Evolutionary conservation across 2,888 invertebrate genomes (phyloP), one percentile per base, ranked within the genome.

Genomic region (Empis stercorea): DNA sequence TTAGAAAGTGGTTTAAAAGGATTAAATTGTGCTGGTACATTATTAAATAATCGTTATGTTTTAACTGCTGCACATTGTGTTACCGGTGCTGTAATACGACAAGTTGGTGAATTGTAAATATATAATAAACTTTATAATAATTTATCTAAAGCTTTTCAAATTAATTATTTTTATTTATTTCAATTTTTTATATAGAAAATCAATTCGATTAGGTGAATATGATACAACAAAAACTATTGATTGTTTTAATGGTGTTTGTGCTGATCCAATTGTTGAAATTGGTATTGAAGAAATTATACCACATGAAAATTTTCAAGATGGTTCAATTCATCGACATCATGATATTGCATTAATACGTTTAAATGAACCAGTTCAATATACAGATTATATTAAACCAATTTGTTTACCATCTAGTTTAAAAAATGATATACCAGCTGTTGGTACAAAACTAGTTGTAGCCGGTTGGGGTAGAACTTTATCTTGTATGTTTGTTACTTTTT

Each of bases 291-390:
- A 80, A 57, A 65, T 69, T 43, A 79, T 81, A 16, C 66, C 76
- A 0, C 86, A 87, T 58, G 79, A 80, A 53, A 58, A 65, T 0
- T 87, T 85, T 59, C 62, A 68, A 38, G 75, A 81, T 0, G 56
- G 60, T 0, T 72, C 77, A 43, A 56, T 58, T 0, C 75, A 81
- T 59, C 81, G 83, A 53, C 68, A 73, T 43, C 62, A 86, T 58
- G 87, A 87, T 58, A 83, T 87, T 38, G 87, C 83, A 0, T 64
- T 87, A 5, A 58, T 87, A 10, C 72, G 85, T 38, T 65, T 87
- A 10, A 59, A 72, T 1, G 61, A 64, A 1, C 68, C 76, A 32
- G 78, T 80, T 0, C 52, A 60, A 10, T 79, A 73, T 57, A 75
- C 66, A 2, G 76, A 73, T 56, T 78, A 64, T 52, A 68, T 78